Evolutionary conservation across 2,113 vertebrate genomes (phyloP).

Genomic region (Odontophorus gujanensis): DNA sequence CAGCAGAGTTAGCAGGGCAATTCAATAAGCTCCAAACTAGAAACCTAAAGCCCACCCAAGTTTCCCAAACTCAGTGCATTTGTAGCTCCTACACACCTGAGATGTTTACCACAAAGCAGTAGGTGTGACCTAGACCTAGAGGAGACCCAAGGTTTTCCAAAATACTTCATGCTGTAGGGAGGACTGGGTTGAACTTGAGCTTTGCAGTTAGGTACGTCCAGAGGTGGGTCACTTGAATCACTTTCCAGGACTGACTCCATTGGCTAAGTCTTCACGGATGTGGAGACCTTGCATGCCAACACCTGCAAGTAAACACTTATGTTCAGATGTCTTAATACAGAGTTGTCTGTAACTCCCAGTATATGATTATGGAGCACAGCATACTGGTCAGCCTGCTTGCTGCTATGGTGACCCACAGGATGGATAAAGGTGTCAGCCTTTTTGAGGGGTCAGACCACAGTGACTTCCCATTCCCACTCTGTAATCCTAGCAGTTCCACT

Average conservation of each 20-base stretch:
- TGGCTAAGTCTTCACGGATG: neutral
- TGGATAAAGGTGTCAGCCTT: neutral
- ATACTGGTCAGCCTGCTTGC: neutral
- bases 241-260: neutral
- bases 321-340: neutral
- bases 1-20: neutral
- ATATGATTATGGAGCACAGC: neutral
- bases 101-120: neutral
- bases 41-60: neutral
- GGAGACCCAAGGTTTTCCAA: neutral
- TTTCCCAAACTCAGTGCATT: neutral
- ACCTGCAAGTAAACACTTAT: neutral
- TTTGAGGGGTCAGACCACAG: neutral
- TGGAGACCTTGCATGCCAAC: neutral
- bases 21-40: neutral
- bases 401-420: neutral
- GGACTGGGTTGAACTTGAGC: neutral
- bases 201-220: neutral
- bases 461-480: neutral
- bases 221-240: neutral
- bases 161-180: neutral
- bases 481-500: neutral
- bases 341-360: neutral
- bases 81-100: neutral
- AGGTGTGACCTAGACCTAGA: neutral